Base-by-base conservation (phyloP, 1,140 invertebrate species). In the Chionoecetes opilio region DNA sequence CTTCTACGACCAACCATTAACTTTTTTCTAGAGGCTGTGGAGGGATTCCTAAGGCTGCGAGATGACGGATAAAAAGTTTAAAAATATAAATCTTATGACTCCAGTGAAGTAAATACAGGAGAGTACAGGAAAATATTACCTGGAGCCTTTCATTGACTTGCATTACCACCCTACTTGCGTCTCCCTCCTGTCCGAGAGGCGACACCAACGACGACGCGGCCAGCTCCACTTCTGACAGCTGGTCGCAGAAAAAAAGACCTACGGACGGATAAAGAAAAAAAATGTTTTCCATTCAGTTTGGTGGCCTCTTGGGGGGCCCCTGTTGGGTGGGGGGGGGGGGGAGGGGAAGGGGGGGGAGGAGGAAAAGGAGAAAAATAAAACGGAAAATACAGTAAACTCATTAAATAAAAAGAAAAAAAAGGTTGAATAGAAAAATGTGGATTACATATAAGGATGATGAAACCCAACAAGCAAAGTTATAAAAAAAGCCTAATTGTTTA, bases 171-270 rank as follows among this genome's bases (percentile, higher is more conserved):
- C 26, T 75, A 75, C n/a, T 26, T 75, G 63, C 21, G 63, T 26
- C 63, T 75, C 63, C 63, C 21, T 26, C 21, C 63, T 75, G 63
- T 75, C 63, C 6, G 11, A n/a, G 63, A 75, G 63, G 63, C 63
- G 63, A 75, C 63, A n/a, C 21, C 21, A n/a, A n/a, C n/a, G 63
- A 75, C 63, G n/a, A 26, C 0, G 63, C 63, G 63, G 63, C 63
- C 63, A n/a, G 63, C 63, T 75, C 63, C 26, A 26, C n/a, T n/a
- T 75, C 63, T 75, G 63, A 75, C 63, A 75, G 63, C 63, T 75
- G 63, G 63, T 26, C n/a, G n/a, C 63, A 75, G 63, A 75, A 75
- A 75, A 75, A 75, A 75, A 75, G 63, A 75, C 63, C 63, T 21
- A 21, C 5, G n/a, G 63, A 75, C 63, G 21, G 21, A 75, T 75